phyloP scores from a whole-genome alignment of 2,113 vertebrate species.

The Poeciliopsis retropinna region DNA sequence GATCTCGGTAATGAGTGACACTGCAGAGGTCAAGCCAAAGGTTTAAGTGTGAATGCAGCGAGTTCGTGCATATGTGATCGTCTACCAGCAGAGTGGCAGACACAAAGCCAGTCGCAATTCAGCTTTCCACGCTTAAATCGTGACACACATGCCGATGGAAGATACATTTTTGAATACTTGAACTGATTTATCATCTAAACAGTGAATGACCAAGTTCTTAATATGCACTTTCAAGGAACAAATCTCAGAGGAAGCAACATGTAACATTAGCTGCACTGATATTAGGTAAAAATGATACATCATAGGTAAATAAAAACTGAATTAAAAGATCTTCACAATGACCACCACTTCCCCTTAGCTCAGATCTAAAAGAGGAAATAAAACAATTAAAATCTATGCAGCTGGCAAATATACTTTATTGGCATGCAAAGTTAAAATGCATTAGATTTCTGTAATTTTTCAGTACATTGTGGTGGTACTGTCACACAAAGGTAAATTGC shows the following conservation, averaged over 20 bases:
- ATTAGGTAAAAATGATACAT: too few species aligned
- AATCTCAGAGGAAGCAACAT: neutral
- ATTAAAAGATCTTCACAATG: neutral
- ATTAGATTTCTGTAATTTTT: neutral
- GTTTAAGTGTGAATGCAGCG: slow-evolving; percentile 27
- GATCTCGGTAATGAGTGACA: slow-evolving; percentile 73
- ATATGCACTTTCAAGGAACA: neutral
- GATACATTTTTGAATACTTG: slow-evolving; percentile 5
- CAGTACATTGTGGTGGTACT: neutral
- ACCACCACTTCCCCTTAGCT: neutral
- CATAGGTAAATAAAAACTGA: too few species aligned
- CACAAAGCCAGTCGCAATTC: slow-evolving; percentile 41
- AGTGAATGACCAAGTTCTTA: neutral
- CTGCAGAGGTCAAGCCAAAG: slow-evolving; percentile 76
- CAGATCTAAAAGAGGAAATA: neutral
- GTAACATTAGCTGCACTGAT: neutral
- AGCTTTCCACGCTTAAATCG: slow-evolving; percentile 25
- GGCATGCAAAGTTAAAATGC: neutral
- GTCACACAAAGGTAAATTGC: neutral
- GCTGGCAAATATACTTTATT: neutral
- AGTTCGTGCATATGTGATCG: slow-evolving; percentile 10
- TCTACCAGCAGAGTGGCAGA: slow-evolving; percentile 36
- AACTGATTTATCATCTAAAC: slow-evolving; percentile 4
- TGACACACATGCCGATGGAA: slow-evolving; percentile 37
- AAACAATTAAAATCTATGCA: neutral